phyloP scores from a whole-genome alignment of 2,797 vertebrate species.

The Pangasius djambal region DNA sequence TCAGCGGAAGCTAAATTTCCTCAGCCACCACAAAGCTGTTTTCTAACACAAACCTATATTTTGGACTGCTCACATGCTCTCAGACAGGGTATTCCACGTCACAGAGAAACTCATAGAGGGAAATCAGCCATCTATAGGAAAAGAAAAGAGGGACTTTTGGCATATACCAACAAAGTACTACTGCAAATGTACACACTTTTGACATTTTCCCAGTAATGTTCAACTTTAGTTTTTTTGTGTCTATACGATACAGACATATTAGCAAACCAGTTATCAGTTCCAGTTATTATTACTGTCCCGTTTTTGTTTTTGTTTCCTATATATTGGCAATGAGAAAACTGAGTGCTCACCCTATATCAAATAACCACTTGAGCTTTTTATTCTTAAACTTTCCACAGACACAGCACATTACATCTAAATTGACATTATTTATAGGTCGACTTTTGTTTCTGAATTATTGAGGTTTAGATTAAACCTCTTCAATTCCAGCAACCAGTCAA shows the following conservation, averaged over 20 bases:
- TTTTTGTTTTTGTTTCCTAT: not conserved
- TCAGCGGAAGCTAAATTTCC: constrained; percentile 42
- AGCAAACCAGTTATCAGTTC: not conserved
- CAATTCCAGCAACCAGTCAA: not conserved
- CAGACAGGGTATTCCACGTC: constrained; percentile 25
- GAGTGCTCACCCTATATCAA: not conserved
- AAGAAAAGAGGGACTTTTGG: constrained; percentile 2
- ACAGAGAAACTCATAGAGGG: not conserved
- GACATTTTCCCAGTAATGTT: not conserved
- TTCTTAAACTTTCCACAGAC: not conserved
- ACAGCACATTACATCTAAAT: too few relatives aligned
- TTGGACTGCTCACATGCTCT: constrained; percentile 39
- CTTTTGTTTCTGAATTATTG: not conserved
- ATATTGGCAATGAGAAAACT: not conserved
- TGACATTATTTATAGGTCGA: not conserved
- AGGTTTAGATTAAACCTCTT: not conserved
- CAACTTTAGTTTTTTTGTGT: not conserved
- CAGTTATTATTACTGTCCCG: not conserved
- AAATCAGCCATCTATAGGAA: constrained; percentile 22
- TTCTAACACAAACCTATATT: constrained; percentile 13
- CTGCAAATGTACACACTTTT: constrained; percentile 6
- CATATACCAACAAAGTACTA: not conserved
- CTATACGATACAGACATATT: not conserved
- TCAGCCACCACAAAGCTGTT: not conserved
- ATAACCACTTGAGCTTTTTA: not conserved